Base-by-base conservation (phyloP, 2,797 vertebrate genomes). In the Nasua narica region DNA sequence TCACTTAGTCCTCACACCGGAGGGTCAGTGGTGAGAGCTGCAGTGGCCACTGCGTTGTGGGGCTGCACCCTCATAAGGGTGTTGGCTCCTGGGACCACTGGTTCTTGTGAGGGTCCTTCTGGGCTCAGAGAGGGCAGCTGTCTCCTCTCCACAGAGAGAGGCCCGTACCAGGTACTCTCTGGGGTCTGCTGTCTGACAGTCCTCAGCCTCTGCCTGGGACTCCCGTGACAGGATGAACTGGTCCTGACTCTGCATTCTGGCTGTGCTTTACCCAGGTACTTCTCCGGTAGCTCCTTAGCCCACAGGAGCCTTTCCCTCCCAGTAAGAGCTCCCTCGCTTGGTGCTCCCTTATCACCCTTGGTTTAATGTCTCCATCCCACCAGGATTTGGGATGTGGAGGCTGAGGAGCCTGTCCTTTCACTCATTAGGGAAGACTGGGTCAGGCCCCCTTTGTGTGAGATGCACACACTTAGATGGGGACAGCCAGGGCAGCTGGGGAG, bases 171-270 rank as follows among this genome's bases (percentile, higher is more conserved):
- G 35, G 23, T 12, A 3, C 25, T 32, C 25, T 32, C n/a, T 14
- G 7, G 60, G 15, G 21, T 9, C 4, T n/a, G 43, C 32, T 19
- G 7, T 54, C 40, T 1, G 0, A 37, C 46, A 46, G 7, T 37
- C 54, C 29, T 69, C 35, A 58, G 25, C 50, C 67, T 40, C 43
- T 19, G 11, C 27, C 40, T 35, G 18, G 35, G 48, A 25, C 15
- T 37, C 58, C 29, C 7, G 14, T 40, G 56, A 15, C 67, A 21
- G 35, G 12, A 16, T 23, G 16, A 46, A 11, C 6, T 32, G 2
- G 14, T 84, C 72, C n/a, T 8, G 46, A 84, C n/a, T 58, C 52
- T 50, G 29, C n/a, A 58, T 3, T 94, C 72, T 40, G 43, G 65
- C 12, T 18, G 19, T 12, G 3, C 23, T 7, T 54, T 19, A 23